Evolutionary conservation across 2,797 vertebrate species (phyloP).

Genomic region (Pangasius macronema): DNA sequence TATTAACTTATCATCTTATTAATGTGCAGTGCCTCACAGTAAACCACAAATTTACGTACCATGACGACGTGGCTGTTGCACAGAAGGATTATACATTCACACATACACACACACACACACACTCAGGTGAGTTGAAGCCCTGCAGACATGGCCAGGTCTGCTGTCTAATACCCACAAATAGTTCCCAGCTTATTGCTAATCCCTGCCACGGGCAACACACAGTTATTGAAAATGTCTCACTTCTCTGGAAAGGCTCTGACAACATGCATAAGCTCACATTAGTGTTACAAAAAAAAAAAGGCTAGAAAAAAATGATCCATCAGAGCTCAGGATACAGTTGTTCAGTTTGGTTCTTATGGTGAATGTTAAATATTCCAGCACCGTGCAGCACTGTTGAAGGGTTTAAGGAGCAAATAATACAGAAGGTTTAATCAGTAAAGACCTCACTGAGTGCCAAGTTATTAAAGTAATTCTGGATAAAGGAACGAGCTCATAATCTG

Average conservation of each 20-base stretch:
- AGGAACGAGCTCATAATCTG: neutral
- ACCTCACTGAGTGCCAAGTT: neutral
- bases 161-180: slow-evolving; percentile 71
- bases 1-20: slow-evolving; percentile 41
- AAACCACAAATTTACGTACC: slow-evolving; percentile 36
- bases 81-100: slow-evolving; percentile 44
- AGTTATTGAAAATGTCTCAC: slow-evolving; percentile 80
- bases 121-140: slow-evolving; percentile 53
- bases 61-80: slow-evolving; percentile 16
- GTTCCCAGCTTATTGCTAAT: slow-evolving; percentile 72
- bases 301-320: slow-evolving; percentile 66
- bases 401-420: slow-evolving; percentile 13
- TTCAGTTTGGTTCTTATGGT: slow-evolving; percentile 6
- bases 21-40: neutral
- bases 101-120: neutral
- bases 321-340: slow-evolving; percentile 19
- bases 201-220: slow-evolving; percentile 70
- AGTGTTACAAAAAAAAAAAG: slow-evolving; percentile 61
- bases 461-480: slow-evolving; percentile 12
- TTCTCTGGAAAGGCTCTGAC: slow-evolving; percentile 54
- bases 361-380: slow-evolving; percentile 18
- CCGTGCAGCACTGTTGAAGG: neutral
- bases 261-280: slow-evolving; percentile 69
- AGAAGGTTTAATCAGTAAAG: slow-evolving; percentile 6
- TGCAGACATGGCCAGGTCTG: slow-evolving; percentile 69